Percentiles rank a stretch among this genome's conserved stretches.
phyloP scores from a whole-genome alignment of 2,888 invertebrate genomes.

The Seira ritae region DNA sequence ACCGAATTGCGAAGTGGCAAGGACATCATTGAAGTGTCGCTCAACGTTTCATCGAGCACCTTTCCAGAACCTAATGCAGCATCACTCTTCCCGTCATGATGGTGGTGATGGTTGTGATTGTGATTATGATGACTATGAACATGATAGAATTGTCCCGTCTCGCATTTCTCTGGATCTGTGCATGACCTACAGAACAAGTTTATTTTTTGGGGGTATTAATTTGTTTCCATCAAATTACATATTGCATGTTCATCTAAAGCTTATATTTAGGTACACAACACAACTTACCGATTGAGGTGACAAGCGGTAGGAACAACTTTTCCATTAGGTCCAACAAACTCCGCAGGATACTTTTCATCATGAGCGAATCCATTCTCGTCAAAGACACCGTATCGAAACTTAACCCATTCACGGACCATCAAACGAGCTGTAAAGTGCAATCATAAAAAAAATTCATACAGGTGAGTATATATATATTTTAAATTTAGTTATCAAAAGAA shows the following conservation, averaged over 20 bases:
- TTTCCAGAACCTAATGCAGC: neutral
- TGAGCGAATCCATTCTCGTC: conserved; percentile 76
- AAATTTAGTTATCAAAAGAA: conserved; percentile 39
- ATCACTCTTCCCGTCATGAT: conserved; percentile 40
- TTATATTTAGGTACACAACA: no score
- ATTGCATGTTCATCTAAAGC: no score
- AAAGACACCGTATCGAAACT: conserved; percentile 77
- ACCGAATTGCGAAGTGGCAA: conserved; percentile 61
- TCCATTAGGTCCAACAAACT: conserved; percentile 70
- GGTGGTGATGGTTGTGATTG: conserved; percentile 52
- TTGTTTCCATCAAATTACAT: no score
- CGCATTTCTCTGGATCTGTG: conserved; percentile 67
- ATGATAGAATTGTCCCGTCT: conserved; percentile 33
- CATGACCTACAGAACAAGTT: conserved; percentile 45
- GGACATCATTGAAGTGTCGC: conserved; percentile 65
- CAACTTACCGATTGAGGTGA: conserved; percentile 72
- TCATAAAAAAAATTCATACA: conserved; percentile 38
- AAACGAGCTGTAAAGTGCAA: conserved; percentile 68
- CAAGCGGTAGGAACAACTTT: conserved; percentile 71
- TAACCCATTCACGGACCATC: conserved; percentile 75
- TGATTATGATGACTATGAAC: conserved; percentile 41
- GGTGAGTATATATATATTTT: neutral
- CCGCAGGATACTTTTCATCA: conserved; percentile 74
- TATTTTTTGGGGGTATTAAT: no score
- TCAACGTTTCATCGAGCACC: conserved; percentile 19